Evolutionary conservation across 2,113 vertebrate genomes (phyloP).

Genomic region (Macquaria ambigua): DNA sequence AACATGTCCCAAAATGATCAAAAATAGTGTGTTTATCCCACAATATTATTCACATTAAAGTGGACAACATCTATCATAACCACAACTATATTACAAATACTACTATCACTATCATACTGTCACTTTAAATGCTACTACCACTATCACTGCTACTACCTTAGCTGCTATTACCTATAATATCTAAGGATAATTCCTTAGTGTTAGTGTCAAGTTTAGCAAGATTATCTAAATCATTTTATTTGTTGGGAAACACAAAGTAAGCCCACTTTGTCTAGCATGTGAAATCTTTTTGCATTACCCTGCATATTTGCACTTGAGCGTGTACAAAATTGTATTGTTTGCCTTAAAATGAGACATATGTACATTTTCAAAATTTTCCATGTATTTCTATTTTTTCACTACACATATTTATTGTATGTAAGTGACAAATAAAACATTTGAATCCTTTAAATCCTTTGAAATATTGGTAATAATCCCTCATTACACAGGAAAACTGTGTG

Average conservation of each 20-base stretch:
- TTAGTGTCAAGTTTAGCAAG: not conserved
- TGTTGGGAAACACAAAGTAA: not conserved
- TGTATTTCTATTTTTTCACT: not conserved
- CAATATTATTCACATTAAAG: conserved; percentile 1
- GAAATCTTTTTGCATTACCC: not conserved
- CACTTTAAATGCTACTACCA: not conserved
- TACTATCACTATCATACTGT: not conserved
- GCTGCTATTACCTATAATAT: not conserved
- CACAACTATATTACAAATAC: not conserved
- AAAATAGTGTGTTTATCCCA: not conserved
- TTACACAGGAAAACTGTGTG: not conserved
- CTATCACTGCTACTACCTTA: not conserved
- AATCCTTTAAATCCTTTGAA: not conserved
- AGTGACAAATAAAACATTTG: not conserved
- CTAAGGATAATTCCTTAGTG: too few relatives aligned
- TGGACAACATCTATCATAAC: not conserved
- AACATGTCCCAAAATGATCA: not conserved
- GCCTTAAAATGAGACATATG: not conserved
- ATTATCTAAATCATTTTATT: not conserved
- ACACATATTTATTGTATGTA: not conserved
- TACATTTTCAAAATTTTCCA: not conserved
- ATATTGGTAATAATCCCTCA: not conserved
- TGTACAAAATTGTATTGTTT: not conserved
- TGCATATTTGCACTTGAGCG: not conserved
- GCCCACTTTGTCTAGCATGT: not conserved